Base-by-base conservation (phyloP, 2,888 invertebrate species). In the Apodemia hepburni region DNA sequence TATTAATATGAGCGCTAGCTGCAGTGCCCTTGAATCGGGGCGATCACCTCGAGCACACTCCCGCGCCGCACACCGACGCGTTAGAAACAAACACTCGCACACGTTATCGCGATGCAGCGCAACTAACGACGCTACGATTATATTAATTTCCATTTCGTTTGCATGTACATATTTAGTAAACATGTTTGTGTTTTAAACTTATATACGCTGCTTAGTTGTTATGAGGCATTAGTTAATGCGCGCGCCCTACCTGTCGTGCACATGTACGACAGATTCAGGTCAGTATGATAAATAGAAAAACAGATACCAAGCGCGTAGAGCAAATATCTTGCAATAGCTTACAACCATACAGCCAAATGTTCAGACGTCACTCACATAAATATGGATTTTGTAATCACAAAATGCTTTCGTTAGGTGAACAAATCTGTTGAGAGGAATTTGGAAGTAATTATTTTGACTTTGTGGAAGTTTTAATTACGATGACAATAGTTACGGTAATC, bases 1-100 rank as follows among this genome's bases (percentile, higher is more conserved):
- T 90, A 90, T 90, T 88, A 87, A 90, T 89, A 89, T 79, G 83
- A 84, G 82, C 87, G 84, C 87, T 86, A 85, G 87, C 83, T 89
- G 90, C 90, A 89, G 74, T 85, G 90, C 89, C 90, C 90, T 91
- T 91, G 90, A 91, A 88, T 78, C 82, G 84, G 90, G 87, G 71
- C 90, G 88, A 86, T 91, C 88, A 89, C 90, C 90, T 82, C 87
- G 81, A 84, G 78, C 85, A 78, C 84, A 82, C 86, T 74, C 80
- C 72, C 75, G 78, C 85, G 82, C 76, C 71, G 60, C 71, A 66
- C 71, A 64, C 72, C 61, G 64, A 57, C 68, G 65, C 69, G 62
- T 68, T 68, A 71, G 68, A 71, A 65, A 63, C 70, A 66, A 75
- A 73, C 79, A 72, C 77, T 70, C 73, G 69, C 77, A 57, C 63